phyloP scores from a whole-genome alignment of 2,113 vertebrate genomes.

The Hippopotamus amphibius region DNA sequence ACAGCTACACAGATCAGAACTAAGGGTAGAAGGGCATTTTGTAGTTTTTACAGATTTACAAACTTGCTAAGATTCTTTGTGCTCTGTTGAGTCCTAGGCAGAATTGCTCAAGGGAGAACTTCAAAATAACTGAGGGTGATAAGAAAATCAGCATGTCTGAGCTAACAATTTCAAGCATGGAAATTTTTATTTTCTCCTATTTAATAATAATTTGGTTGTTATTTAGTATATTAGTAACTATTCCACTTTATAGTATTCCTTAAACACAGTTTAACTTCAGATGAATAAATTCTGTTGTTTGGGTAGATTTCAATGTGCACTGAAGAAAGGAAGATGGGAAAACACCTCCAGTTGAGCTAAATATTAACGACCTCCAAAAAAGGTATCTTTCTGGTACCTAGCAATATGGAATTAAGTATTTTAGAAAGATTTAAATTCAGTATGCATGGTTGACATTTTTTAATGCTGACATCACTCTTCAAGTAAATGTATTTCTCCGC shows the following conservation, averaged over 20 bases:
- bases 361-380: conserved; percentile 25
- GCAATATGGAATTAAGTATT: not conserved
- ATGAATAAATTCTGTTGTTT: conserved; percentile 18
- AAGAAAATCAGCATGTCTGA: not conserved
- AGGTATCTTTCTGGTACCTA: not conserved
- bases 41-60: not conserved
- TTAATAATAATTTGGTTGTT: conserved; percentile 26
- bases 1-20: not conserved
- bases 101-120: not conserved
- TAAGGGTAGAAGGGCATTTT: not conserved
- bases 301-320: not conserved
- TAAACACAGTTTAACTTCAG: not conserved
- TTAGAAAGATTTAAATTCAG: not conserved
- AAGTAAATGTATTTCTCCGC: not conserved
- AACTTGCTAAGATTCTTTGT: not conserved
- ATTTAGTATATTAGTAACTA: not conserved
- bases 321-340: not conserved
- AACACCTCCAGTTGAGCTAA: not conserved
- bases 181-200: not conserved
- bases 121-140: conserved; percentile 10
- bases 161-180: not conserved
- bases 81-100: not conserved
- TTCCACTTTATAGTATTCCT: not conserved
- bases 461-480: not conserved
- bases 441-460: not conserved